Conservation (phyloP, 2,113 vertebrate species). For the Hepsetus odoe region DNA sequence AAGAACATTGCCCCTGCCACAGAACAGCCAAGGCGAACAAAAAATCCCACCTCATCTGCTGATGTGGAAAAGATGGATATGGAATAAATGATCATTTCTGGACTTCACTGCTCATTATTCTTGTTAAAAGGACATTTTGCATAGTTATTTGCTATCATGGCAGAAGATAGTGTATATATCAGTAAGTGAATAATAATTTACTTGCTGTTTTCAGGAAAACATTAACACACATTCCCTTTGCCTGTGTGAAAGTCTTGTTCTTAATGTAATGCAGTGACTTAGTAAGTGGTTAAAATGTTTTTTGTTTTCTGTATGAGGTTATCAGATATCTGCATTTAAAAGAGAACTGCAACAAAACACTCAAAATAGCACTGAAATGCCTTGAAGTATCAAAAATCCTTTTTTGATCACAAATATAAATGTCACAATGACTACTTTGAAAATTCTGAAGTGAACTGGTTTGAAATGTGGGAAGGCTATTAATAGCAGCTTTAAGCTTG, state of each 20-base stretch:
- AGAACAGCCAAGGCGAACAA: slow-evolving; percentile 25
- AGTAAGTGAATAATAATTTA: background rate
- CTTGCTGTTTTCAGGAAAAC: background rate
- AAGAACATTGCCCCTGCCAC: background rate
- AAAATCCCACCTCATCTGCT: background rate
- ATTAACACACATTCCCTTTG: background rate
- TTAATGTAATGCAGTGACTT: background rate
- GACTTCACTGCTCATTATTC: too few species aligned
- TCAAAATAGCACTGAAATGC: background rate
- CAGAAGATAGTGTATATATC: background rate
- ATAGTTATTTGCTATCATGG: too few species aligned
- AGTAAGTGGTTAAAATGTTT: background rate
- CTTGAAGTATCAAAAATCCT: background rate
- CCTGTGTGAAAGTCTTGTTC: background rate
- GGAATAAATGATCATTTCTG: slow-evolving; percentile 41
- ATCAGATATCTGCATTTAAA: background rate
- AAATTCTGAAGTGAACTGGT: background rate
- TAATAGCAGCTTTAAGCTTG: background rate
- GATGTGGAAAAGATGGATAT: slow-evolving; percentile 67
- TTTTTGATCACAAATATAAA: background rate
- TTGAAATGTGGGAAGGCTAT: background rate
- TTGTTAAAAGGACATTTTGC: too few species aligned
- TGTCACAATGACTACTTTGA: background rate
- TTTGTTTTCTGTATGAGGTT: background rate
- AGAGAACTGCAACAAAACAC: background rate